Base-by-base conservation (phyloP, 35 echinoderm and acorn worm genomes). In the Amphiura filiformis region DNA sequence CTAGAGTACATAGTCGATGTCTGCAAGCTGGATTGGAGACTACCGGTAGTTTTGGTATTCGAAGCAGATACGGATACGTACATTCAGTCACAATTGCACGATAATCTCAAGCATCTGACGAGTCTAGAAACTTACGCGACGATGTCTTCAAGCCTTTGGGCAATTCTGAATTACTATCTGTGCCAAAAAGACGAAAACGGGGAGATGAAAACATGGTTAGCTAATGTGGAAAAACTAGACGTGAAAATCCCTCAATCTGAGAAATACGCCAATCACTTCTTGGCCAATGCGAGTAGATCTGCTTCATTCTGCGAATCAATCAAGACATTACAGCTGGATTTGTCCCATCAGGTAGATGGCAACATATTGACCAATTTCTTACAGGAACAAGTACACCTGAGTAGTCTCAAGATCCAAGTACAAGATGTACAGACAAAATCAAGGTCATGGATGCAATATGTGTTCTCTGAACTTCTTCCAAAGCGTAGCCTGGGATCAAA, bases 81-180 rank as follows among this genome's bases (percentile, higher is more conserved):
- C 26, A 70, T 70, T 13, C 61, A 70, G 26, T 3, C 17, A 5
- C 9, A 70, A 23, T 23, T 70, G 26, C 61, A 70, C 28, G 61
- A 11, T n/a, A 70, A 2, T n/a, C 61, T 70, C 2, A 70, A 18
- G 61, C 61, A 5, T 70, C 28, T 70, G 2, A 70, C 7, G 26
- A 70, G 61, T 70, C 28, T 70, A n/a, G 61, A 70, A 23, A 70
- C 26, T 70, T 70, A 70, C 26, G 7, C 61, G 1, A 26, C 61
- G 26, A 70, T 70, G 61, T 70, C 61, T 15, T 30, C 61, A 70
- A 70, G 26, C 61, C 26, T 70, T 11, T 70, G 61, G 61, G 61
- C 61, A 70, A 70, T 70, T n/a, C 26, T 70, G 61, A 70, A 70
- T 70, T n/a, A 70, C 61, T 70, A 70, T 70, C 61, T 70, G 17